Percentiles rank a stretch among this genome's conserved stretches.
Evolutionary conservation across 2,888 invertebrate genomes (phyloP).

Genomic region (Cantharis lateralis): DNA sequence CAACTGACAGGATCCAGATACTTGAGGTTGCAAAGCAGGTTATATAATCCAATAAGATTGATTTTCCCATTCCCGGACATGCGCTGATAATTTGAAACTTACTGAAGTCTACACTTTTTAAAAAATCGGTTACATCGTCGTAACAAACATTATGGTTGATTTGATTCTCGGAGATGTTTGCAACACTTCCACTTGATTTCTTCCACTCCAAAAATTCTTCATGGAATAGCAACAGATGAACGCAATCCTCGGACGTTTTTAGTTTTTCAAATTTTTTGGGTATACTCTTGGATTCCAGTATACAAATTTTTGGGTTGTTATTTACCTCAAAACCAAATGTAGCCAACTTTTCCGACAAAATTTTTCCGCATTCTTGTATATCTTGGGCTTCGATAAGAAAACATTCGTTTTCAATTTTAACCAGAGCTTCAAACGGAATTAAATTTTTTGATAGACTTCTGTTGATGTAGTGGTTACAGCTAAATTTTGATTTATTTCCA

Average conservation of each 20-base stretch:
- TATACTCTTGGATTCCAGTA: not conserved
- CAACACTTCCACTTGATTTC: not conserved
- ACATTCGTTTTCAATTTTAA: not conserved
- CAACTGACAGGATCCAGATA: constrained; percentile 1
- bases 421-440: not conserved
- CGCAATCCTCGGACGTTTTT: not conserved
- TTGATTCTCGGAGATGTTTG: not conserved
- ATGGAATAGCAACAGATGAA: not conserved
- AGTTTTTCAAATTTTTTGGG: not conserved
- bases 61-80: constrained; percentile 8
- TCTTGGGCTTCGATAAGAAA: not conserved
- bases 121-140: not conserved
- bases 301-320: not conserved
- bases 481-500: not conserved
- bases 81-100: not conserved
- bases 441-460: not conserved
- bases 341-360: no score
- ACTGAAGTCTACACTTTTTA: not conserved
- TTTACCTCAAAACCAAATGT: not conserved
- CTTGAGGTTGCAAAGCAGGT: not conserved
- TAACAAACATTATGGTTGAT: not conserved
- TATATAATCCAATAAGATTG: not conserved
- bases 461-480: not conserved
- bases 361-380: not conserved
- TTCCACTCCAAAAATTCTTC: not conserved